phyloP scores from a whole-genome alignment of 1,140 invertebrate genomes.

The Oryzaephilus surinamensis region DNA sequence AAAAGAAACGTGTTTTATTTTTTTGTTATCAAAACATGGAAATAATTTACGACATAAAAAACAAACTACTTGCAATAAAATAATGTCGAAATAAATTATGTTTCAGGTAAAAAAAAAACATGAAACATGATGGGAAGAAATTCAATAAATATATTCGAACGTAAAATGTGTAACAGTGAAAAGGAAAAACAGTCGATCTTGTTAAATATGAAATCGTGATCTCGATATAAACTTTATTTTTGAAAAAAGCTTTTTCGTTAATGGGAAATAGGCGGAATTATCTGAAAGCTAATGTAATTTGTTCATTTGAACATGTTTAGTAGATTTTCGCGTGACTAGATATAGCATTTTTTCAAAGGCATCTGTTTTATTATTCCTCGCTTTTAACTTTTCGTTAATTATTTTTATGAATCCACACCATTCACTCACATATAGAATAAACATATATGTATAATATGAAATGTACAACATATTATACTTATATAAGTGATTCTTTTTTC shows the following conservation, averaged over 20 bases:
- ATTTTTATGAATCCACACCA: slow-evolving; percentile 31
- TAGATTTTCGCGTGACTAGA: slow-evolving; percentile 33
- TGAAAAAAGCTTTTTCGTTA: slow-evolving; percentile 32
- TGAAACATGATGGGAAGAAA: not conserved
- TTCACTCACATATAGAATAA: too few species aligned
- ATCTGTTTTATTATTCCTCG: slow-evolving; percentile 27
- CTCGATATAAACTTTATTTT: slow-evolving; percentile 25
- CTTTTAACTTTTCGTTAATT: slow-evolving; percentile 31
- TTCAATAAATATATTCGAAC: not conserved
- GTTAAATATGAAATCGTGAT: slow-evolving; percentile 16
- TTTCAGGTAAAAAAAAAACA: too few species aligned
- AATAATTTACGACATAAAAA: too few species aligned
- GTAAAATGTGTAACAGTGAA: not conserved
- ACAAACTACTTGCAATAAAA: too few species aligned
- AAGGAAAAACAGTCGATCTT: slow-evolving; percentile 15
- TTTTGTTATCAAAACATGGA: too few species aligned
- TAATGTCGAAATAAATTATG: too few species aligned
- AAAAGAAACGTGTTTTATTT: too few species aligned
- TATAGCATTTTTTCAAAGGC: slow-evolving; percentile 29
- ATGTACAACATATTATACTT: not conserved
- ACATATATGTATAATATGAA: not conserved
- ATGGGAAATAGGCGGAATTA: slow-evolving; percentile 33
- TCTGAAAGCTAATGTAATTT: slow-evolving; percentile 33
- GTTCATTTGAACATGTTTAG: slow-evolving; percentile 34
- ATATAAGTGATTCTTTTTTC: too few species aligned